Base-by-base conservation (phyloP, 2,888 invertebrate species). In the Herminia tarsipennalis region DNA sequence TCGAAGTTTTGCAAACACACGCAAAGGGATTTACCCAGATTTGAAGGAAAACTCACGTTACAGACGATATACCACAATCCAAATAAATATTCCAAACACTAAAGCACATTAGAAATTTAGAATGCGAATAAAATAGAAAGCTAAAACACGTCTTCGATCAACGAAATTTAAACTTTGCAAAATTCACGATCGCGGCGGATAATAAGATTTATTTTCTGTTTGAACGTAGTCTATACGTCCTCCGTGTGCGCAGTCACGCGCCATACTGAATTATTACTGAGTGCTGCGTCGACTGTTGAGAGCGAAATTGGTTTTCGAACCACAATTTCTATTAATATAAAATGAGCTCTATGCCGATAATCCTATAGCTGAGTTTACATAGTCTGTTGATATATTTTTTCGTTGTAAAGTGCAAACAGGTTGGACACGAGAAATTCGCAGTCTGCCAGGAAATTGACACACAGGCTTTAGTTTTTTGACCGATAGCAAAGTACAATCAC, bases 221-320 rank as follows among this genome's bases (percentile, higher is more conserved):
- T 45, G 56, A 45, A 55, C 57, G 66, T 46, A 55, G 51, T 68
- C 43, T 59, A 66, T 78, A 71, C 83, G 81, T 76, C 78, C 70
- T 57, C 45, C 59, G 56, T 55, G 70, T 66, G 74, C 82, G 82
- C 81, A 72, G 80, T 81, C 86, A 82, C 83, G 85, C 87, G 87
- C 78, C 73, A 56, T 75, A 89, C 89, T 89, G 82, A 87, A 84
- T 87, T 83, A 86, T 84, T 83, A 73, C 76, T 28, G 52, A 64
- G 64, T 71, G 78, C 77, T 65, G 78, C 75, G 75, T 70, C 73
- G 70, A 70, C 78, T 70, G 79, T 78, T 60, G 84, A 87, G 86
- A 88, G 86, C 87, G 88, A 88, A 89, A 88, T 88, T 85, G 75
- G 75, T 81, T 86, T 86, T 76, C 70, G 76, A 81, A 75, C 76